phyloP scores from a whole-genome alignment of 2,888 invertebrate species.

The Chorisops tibialis region DNA sequence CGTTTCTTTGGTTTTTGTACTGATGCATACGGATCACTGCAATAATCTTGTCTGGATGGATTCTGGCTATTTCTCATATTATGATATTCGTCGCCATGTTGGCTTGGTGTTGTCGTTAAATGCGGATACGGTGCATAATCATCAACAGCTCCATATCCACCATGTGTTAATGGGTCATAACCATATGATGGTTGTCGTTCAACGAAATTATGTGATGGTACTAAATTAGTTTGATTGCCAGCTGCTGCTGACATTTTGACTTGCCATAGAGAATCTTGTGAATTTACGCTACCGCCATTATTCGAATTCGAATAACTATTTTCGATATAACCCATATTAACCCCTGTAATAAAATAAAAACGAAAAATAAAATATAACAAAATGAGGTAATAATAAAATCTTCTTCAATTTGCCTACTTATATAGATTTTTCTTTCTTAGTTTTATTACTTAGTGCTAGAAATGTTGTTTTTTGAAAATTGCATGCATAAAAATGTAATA shows the following conservation, averaged over 20 bases:
- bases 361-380: neutral
- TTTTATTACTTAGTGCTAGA: neutral
- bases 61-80: conserved; percentile 71
- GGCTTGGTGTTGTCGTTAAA: conserved; percentile 64
- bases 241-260: conserved; percentile 82
- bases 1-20: conserved; percentile 88
- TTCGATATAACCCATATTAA: conserved; percentile 86
- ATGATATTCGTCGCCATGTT: conserved; percentile 67
- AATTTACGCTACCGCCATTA: conserved; percentile 93
- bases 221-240: conserved; percentile 63
- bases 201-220: conserved; percentile 59
- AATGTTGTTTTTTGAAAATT: neutral
- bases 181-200: conserved; percentile 69
- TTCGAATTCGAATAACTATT: conserved; percentile 91
- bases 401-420: neutral
- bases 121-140: conserved; percentile 85
- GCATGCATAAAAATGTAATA: neutral
- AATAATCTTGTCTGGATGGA: conserved; percentile 82
- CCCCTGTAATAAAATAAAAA: conserved; percentile 58
- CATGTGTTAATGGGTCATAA: conserved; percentile 76
- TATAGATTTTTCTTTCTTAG: neutral
- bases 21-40: conserved; percentile 83
- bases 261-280: conserved; percentile 92
- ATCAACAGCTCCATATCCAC: conserved; percentile 77
- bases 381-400: neutral